Evolutionary conservation across 2,888 invertebrate genomes (phyloP).

Genomic region (Psococerastis gibbosa): DNA sequence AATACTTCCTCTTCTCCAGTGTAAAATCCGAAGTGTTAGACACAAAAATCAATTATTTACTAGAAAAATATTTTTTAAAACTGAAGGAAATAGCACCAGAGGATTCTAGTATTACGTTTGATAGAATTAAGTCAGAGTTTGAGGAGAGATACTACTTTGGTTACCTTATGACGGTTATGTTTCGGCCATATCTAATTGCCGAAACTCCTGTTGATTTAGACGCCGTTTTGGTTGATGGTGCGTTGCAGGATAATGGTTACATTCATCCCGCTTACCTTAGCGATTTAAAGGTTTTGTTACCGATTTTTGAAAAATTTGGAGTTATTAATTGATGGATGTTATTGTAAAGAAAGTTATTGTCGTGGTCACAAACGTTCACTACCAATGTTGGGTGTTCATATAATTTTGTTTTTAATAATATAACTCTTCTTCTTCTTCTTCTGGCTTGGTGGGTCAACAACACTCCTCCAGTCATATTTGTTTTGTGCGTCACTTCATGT

Average conservation of each 20-base stretch:
- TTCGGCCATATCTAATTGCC: background rate
- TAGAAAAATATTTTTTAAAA: background rate
- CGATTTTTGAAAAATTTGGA: background rate
- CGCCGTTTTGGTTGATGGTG: background rate
- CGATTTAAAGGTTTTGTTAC: background rate
- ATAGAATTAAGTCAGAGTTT: background rate
- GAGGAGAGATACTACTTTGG: background rate
- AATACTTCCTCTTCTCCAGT: constrained; percentile 3
- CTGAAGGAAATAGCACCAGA: background rate
- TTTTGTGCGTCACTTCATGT: too few relatives aligned
- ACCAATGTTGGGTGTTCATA: too few relatives aligned
- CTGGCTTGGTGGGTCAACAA: too few relatives aligned
- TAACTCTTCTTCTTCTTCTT: too few relatives aligned
- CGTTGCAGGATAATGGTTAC: background rate
- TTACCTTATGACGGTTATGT: background rate
- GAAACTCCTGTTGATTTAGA: background rate
- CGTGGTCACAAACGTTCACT: too few relatives aligned
- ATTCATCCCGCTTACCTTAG: background rate
- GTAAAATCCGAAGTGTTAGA: background rate
- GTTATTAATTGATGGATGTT: too few relatives aligned
- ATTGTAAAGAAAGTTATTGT: too few relatives aligned
- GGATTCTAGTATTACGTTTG: background rate
- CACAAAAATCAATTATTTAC: background rate
- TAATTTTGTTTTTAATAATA: too few relatives aligned
- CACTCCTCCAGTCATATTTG: too few relatives aligned